Evolutionary conservation across 92 coral and sea anemone genomes (phyloP), one percentile per base, ranked within the genome.

Genomic region (Virgularia gustaviana): DNA sequence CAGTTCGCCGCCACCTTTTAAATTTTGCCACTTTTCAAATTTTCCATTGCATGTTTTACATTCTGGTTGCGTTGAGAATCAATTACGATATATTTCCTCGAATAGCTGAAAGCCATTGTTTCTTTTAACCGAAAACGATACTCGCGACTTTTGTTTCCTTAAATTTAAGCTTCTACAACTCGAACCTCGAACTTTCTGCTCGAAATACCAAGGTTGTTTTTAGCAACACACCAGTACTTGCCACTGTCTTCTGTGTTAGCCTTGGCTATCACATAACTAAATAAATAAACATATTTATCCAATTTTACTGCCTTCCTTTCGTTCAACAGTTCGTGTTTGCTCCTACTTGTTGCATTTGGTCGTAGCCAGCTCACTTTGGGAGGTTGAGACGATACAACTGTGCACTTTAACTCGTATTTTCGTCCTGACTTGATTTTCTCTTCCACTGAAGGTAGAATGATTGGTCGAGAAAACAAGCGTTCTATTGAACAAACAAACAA

Each of bases 191-290:
- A 68, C 55, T 68, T 68, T 47, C 62, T 49, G 35, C 36, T 59
- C 3, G 75, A 68, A 29, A 30, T 29, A 15, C 75, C 75, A 31
- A 68, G 25, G 15, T 36, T 16, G 36, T 68, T 68, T 16, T 20
- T 49, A 8, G 75, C 75, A 15, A 49, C 55, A 29, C 75, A 68
- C 75, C 59, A 32, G 75, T 68, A 68, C 6, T 4, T 32, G 13
- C 75, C 75, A 36, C 75, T 49, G 75, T 68, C 75, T 4, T 49
- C 24, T 19, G 2, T 18, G 20, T 42, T 49, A 0, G 61, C 75
- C 11, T 68, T 68, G 18, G 43, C 9, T 16, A 68, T 68, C n/a
- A 31, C 61, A 55, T 68, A 68, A 32, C 45, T 68, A 22, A 18
- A 68, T 18, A 9, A 11, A 22, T 68, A 68, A 32, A 68, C 24